phyloP scores from a whole-genome alignment of 92 coral and sea anemone genomes.

The Plumapathes pennacea region DNA sequence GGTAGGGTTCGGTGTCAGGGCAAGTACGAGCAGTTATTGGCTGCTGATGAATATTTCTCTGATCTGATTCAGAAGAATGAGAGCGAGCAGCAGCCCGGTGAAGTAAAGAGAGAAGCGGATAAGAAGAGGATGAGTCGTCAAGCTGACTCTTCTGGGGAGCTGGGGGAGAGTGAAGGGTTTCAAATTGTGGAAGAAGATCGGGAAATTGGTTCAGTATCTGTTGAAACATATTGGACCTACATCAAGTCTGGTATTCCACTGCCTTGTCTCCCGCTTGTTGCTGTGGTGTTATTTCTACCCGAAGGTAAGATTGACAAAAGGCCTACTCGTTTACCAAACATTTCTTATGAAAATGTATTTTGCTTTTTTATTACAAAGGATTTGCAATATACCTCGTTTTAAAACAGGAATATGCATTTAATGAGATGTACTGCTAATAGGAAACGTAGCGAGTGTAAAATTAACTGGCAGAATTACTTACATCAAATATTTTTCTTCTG shows the following conservation, averaged over 20 bases:
- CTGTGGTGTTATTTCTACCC: neutral
- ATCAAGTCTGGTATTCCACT: neutral
- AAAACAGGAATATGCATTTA: too few relatives aligned
- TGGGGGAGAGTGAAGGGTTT: neutral
- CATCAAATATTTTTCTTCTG: too few relatives aligned
- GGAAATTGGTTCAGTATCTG: neutral
- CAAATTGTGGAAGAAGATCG: slow-evolving; percentile 8
- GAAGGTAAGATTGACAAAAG: too few relatives aligned
- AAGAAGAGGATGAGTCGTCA: neutral
- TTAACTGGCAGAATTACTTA: neutral
- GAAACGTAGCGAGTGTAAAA: too few relatives aligned
- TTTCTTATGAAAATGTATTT: too few relatives aligned
- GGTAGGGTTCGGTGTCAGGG: neutral
- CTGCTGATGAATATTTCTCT: neutral
- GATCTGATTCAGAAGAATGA: too few relatives aligned
- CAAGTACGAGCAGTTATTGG: neutral
- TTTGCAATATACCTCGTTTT: too few relatives aligned
- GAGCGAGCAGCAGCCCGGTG: too few relatives aligned
- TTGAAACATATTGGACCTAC: slow-evolving; percentile 6
- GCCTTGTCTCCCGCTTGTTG: neutral
- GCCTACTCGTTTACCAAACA: too few relatives aligned
- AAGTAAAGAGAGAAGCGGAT: neutral
- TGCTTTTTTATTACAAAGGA: too few relatives aligned
- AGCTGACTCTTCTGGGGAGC: neutral
- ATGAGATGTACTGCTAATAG: too few relatives aligned